Conservation (phyloP, 2,888 invertebrate species). For the Lasioglossum lativentre region DNA sequence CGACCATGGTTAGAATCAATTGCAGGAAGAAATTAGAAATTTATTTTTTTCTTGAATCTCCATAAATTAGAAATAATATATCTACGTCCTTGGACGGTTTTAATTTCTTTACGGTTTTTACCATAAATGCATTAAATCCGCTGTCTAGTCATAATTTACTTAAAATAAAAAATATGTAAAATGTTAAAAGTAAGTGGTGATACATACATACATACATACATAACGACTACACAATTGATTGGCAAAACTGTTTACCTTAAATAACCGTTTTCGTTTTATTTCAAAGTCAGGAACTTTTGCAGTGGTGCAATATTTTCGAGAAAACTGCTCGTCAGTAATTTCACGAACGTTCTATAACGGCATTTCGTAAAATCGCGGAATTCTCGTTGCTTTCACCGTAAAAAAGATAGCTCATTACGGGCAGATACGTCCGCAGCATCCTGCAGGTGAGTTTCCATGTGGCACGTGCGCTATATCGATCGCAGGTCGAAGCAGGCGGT, state of each 20-base stretch:
- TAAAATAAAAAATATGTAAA: too few relatives aligned
- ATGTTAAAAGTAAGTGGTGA: too few relatives aligned
- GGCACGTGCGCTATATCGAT: conserved; percentile 49
- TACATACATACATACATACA: too few relatives aligned
- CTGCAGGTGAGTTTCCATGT: conserved; percentile 44
- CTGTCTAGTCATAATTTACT: too few relatives aligned
- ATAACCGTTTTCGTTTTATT: background rate
- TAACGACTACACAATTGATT: too few relatives aligned
- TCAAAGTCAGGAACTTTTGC: background rate
- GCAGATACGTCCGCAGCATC: conserved; percentile 18
- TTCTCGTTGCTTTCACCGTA: background rate
- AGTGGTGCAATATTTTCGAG: background rate
- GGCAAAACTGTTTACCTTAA: too few relatives aligned
- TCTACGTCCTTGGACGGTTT: too few relatives aligned
- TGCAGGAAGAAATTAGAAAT: too few relatives aligned
- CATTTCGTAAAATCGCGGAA: background rate
- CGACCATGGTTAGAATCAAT: background rate
- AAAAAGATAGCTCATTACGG: conserved; percentile 38
- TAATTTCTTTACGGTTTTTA: too few relatives aligned
- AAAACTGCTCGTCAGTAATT: background rate
- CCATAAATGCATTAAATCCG: too few relatives aligned
- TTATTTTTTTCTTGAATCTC: too few relatives aligned
- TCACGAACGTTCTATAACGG: background rate
- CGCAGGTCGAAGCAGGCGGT: conserved; percentile 45
- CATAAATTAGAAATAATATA: too few relatives aligned